Conservation (phyloP, 1,140 invertebrate genomes). For the Caerostris extrusa region DNA sequence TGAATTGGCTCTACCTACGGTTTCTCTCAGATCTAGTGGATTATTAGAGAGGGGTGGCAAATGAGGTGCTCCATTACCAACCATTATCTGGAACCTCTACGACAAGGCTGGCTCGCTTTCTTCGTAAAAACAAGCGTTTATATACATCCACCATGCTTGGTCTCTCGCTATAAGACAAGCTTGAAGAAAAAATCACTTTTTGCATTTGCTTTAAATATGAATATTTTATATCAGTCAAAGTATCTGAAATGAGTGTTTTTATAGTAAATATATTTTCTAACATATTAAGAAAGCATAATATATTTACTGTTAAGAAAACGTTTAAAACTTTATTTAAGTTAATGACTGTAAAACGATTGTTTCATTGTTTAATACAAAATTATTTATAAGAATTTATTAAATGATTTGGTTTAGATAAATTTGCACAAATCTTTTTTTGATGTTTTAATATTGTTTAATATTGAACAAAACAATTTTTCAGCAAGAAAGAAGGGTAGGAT, state of each 20-base stretch:
- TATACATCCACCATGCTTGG: constrained; percentile 3
- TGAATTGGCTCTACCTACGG: constrained; percentile 7
- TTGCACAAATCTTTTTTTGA: too few species aligned
- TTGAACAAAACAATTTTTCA: too few species aligned
- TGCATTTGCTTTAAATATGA: background rate
- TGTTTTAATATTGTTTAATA: too few species aligned
- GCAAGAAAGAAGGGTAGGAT: too few species aligned
- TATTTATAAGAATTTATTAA: too few species aligned
- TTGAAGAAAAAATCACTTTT: background rate
- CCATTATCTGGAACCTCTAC: constrained; percentile 18
- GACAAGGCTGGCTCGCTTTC: constrained; percentile 27
- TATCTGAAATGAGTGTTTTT: background rate
- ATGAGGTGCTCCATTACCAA: background rate
- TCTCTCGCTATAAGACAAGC: background rate
- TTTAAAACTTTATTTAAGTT: too few species aligned
- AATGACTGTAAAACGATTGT: too few species aligned
- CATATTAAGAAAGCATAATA: too few species aligned
- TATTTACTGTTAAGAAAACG: too few species aligned
- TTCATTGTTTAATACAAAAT: too few species aligned
- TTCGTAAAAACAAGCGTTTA: constrained; percentile 1
- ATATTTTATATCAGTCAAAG: background rate
- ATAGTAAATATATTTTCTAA: too few species aligned
- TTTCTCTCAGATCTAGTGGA: background rate
- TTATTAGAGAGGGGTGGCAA: constrained; percentile 22
- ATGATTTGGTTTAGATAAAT: too few species aligned